Percentiles rank a stretch among this genome's conserved stretches.
Evolutionary conservation across 92 coral and sea anemone species (phyloP).

Genomic region (Galaxea fascicularis): DNA sequence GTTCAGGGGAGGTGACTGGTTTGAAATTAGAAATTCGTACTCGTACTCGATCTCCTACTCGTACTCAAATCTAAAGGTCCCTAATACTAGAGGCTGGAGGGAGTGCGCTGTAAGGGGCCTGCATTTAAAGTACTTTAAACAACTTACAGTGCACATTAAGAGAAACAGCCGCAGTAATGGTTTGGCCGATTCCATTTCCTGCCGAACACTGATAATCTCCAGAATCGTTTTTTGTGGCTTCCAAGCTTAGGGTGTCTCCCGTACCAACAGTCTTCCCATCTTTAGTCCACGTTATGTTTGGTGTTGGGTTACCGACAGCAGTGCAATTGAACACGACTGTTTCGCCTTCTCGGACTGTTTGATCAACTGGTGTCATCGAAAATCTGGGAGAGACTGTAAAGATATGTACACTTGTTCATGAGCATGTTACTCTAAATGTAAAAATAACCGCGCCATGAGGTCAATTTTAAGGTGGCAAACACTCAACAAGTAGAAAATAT

Average conservation of each 20-base stretch:
- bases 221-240: background rate
- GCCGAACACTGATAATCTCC: conserved; percentile 15
- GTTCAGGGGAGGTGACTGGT: too few species aligned
- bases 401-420: too few species aligned
- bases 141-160: conserved; percentile 6
- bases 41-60: too few species aligned
- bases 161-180: background rate
- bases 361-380: background rate
- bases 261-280: background rate
- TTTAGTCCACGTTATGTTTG: conserved; percentile 22
- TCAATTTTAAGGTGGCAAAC: too few species aligned
- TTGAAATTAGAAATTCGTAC: too few species aligned
- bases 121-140: too few species aligned
- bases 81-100: too few species aligned
- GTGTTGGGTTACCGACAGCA: conserved; percentile 30
- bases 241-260: background rate
- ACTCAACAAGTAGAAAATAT: too few species aligned
- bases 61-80: too few species aligned
- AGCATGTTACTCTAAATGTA: too few species aligned
- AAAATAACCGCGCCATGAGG: too few species aligned
- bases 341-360: background rate
- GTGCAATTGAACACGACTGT: background rate
- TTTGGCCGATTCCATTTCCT: background rate
- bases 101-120: too few species aligned
- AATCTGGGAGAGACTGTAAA: conserved; percentile 1